phyloP scores from a whole-genome alignment of 2,888 invertebrate genomes.

The Plebejus melissa region DNA sequence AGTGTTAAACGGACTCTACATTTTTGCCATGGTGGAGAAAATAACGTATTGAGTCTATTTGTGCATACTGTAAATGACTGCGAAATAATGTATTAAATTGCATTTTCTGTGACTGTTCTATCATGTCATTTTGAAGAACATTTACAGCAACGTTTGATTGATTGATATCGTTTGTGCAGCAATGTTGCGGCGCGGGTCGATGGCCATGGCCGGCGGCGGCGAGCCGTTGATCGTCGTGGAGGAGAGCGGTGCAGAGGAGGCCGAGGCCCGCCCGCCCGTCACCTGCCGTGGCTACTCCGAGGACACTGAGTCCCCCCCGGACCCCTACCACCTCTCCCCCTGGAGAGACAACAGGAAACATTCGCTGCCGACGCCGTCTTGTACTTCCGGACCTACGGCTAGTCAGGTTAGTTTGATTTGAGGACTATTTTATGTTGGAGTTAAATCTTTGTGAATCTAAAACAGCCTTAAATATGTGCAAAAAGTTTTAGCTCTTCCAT shows the following conservation, averaged over 20 bases:
- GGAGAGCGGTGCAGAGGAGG: conserved; percentile 84
- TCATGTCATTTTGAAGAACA: neutral
- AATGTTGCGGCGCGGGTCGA: conserved; percentile 84
- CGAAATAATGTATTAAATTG: too few relatives aligned
- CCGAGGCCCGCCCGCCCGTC: conserved; percentile 80
- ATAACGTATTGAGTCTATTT: too few relatives aligned
- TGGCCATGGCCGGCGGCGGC: conserved; percentile 79
- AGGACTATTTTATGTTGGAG: neutral
- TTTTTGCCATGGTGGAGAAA: too few relatives aligned
- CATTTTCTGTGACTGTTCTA: too few relatives aligned
- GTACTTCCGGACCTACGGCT: conserved; percentile 91
- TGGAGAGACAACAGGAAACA: conserved; percentile 90
- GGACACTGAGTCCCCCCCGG: conserved; percentile 88
- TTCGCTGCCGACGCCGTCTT: conserved; percentile 90
- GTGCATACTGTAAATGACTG: too few relatives aligned
- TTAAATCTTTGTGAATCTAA: too few relatives aligned
- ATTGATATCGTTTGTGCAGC: conserved; percentile 43
- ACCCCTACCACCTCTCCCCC: conserved; percentile 89
- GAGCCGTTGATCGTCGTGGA: conserved; percentile 92
- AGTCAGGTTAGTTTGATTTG: conserved; percentile 83
- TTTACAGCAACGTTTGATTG: neutral
- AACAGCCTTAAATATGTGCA: too few relatives aligned
- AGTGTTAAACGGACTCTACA: too few relatives aligned
- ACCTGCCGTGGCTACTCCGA: conserved; percentile 81
- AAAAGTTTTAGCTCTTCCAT: too few relatives aligned